Percentiles rank a stretch among this genome's conserved stretches.
Evolutionary conservation across 2,888 invertebrate species (phyloP).

Genomic region (Macrophya alboannulata): DNA sequence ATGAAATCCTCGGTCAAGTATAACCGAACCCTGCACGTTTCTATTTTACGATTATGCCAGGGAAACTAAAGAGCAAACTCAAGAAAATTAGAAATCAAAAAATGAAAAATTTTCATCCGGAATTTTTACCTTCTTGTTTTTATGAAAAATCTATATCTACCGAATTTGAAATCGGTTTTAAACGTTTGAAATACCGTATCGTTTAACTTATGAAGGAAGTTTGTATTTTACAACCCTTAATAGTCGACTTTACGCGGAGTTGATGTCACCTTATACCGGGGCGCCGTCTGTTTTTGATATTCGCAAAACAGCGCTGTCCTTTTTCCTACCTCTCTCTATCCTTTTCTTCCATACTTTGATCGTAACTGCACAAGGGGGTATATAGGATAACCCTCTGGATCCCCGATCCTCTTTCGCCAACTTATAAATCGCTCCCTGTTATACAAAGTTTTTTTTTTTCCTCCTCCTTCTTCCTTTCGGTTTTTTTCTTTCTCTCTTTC

Average conservation of each 20-base stretch:
- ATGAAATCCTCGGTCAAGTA: slow-evolving; percentile 41
- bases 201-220: background rate
- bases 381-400: background rate
- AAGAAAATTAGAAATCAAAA: too few relatives aligned
- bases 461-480: too few relatives aligned
- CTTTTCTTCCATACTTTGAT: slow-evolving; percentile 20
- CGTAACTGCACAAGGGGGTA: background rate
- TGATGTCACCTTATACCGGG: slow-evolving; percentile 11
- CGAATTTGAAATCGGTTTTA: background rate
- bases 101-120: too few relatives aligned
- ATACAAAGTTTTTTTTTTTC: background rate
- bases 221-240: slow-evolving; percentile 7
- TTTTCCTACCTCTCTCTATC: background rate
- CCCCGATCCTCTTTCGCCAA: background rate
- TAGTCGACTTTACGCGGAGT: background rate
- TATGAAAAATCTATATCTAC: background rate
- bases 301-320: background rate
- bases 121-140: too few relatives aligned
- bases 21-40: background rate
- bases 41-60: background rate
- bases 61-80: background rate
- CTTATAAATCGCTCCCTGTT: slow-evolving; percentile 35
- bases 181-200: background rate
- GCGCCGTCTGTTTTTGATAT: slow-evolving; percentile 32
- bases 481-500: too few relatives aligned